These are phyloP conservation scores for Uloborus plumipes DNA, from an alignment of 2,888 invertebrate genomes.

Conservation along the genomic window DNA sequence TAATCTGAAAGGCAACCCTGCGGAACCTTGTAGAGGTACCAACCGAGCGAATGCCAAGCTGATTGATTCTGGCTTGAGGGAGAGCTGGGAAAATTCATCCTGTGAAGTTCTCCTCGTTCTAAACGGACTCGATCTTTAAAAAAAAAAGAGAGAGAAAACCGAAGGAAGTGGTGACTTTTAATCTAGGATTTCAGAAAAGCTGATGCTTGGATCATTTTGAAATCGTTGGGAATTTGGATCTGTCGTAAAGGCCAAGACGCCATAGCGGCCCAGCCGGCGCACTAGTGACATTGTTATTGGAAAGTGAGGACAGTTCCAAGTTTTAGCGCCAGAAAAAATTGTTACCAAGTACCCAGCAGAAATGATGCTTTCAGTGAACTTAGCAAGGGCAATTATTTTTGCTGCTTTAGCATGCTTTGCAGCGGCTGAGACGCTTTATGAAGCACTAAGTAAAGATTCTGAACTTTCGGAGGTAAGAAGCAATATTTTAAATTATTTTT, in stretches of 20 bases:
- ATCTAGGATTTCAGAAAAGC: neutral
- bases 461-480: slow-evolving; percentile 49
- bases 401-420: slow-evolving; percentile 27
- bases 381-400: slow-evolving; percentile 34
- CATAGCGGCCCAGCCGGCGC: slow-evolving; percentile 42
- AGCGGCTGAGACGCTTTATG: slow-evolving; percentile 46
- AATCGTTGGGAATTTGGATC: neutral
- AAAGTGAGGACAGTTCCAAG: slow-evolving; percentile 48
- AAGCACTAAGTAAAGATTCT: slow-evolving; percentile 42
- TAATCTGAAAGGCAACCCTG: slow-evolving; percentile 37
- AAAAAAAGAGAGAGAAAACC: slow-evolving; percentile 9
- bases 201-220: neutral
- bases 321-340: slow-evolving; percentile 50
- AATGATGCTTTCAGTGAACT: slow-evolving; percentile 38
- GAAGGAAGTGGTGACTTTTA: neutral
- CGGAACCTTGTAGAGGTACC: slow-evolving; percentile 54
- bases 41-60: slow-evolving; percentile 53
- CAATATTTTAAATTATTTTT: neutral
- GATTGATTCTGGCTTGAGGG: slow-evolving; percentile 45
- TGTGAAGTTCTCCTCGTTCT: slow-evolving; percentile 18
- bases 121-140: slow-evolving; percentile 15
- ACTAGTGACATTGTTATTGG: slow-evolving; percentile 58
- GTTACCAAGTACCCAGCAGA: slow-evolving; percentile 16
- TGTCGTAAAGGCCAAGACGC: slow-evolving; percentile 43
- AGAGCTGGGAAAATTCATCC: slow-evolving; percentile 32